Base-by-base conservation (phyloP, 2,113 vertebrate genomes). In the Oxyura jamaicensis region DNA sequence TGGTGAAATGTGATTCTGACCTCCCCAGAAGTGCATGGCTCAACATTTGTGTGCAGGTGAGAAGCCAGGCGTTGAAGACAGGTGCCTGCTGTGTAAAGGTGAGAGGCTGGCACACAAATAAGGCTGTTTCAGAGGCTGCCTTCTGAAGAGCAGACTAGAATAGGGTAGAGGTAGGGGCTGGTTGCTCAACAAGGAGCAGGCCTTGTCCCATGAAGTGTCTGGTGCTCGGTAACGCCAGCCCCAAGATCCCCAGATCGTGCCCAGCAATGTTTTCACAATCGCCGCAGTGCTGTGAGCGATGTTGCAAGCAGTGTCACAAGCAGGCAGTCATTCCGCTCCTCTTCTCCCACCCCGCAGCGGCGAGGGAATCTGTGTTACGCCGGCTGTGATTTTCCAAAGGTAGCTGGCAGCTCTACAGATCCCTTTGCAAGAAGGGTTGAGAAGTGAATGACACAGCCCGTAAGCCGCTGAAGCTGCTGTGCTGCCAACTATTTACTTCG, bases 181-280 rank as follows among this genome's bases (percentile, higher is more conserved):
- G 29, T 86, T 77, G 60, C 66, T 75, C 31, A 63, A 6, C n/a
- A 16, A 28, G 50, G 35, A 36, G 36, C 68, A 52, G 69, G 22
- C 17, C 42, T 55, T 25, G 20, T 83, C 59, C 31, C 29, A 36
- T 8, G 0, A 18, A 31, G 29, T 3, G 5, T 18, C 50, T 63
- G 26, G 9, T 3, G 3, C 65, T 91, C 39, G 42, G 39, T 53
- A n/a, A 26, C 0, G 1, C 0, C 1, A 83, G 48, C 69, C 42
- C 56, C 33, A 16, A 55, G 31, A 52, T 67, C 36, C 33, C 8
- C 9, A 29, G 1, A 10, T 65, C 10, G 2, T 23, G 55, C 42
- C 20, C 65, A 31, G 36, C 28, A 18, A 19, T 73, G 42, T 56
- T 94, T 81, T 86, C 76, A 78, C 52, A 83, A 50, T 67, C n/a